These are phyloP conservation scores for Atta colombica DNA, from an alignment of 1,140 invertebrate species.

Conservation along the genomic window DNA sequence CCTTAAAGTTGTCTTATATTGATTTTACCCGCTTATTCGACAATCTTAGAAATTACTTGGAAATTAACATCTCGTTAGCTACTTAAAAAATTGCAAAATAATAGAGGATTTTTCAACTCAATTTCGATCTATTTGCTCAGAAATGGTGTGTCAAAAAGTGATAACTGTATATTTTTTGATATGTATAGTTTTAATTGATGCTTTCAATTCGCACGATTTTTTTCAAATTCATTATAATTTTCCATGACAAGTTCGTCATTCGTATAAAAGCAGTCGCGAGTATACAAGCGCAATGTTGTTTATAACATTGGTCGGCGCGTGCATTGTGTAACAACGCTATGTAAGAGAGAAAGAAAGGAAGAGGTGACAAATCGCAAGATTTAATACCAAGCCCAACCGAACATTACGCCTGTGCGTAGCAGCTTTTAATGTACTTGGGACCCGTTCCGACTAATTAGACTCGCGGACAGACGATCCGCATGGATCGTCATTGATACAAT, in stretches of 20 bases:
- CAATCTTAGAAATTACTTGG: too few species aligned
- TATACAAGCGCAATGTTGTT: background rate
- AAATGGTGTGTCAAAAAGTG: too few species aligned
- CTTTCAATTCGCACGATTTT: background rate
- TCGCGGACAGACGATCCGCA: background rate
- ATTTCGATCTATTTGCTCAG: too few species aligned
- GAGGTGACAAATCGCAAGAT: slow-evolving; percentile 33
- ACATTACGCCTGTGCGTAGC: background rate
- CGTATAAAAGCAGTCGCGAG: background rate
- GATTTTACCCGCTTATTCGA: too few species aligned
- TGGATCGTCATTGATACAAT: slow-evolving; percentile 26
- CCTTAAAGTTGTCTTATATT: too few species aligned
- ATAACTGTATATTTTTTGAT: background rate
- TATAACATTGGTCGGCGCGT: background rate
- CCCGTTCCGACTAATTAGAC: slow-evolving; percentile 36
- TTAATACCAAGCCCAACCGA: slow-evolving; percentile 15
- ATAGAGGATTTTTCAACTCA: too few species aligned
- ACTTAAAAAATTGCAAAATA: too few species aligned
- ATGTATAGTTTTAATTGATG: background rate
- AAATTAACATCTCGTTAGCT: too few species aligned
- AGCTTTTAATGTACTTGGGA: slow-evolving; percentile 7
- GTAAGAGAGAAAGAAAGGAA: slow-evolving; percentile 19
- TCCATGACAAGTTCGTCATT: background rate
- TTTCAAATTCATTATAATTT: background rate
- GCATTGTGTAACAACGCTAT: slow-evolving; percentile 1